These are phyloP conservation scores for Zoanthus solanderi DNA, from an alignment of 92 coral and sea anemone genomes.

Conservation along the genomic window DNA sequence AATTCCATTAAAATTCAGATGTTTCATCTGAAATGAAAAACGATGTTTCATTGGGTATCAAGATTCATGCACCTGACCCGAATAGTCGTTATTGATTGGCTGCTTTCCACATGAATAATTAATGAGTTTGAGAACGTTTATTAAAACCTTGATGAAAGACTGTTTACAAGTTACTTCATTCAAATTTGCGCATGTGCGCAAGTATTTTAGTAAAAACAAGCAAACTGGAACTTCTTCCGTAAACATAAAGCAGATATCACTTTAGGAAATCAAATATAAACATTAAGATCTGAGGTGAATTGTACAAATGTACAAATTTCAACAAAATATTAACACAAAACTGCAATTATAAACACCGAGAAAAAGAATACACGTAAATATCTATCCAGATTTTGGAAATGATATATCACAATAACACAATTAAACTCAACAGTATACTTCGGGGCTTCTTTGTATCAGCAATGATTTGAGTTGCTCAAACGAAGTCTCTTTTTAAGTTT, in stretches of 20 bases:
- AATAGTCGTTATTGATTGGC: no score
- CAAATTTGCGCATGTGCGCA: not conserved
- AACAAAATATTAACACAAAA: no score
- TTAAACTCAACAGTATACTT: not conserved
- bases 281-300: not conserved
- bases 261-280: not conserved
- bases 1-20: no score
- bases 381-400: not conserved
- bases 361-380: no score
- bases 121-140: no score
- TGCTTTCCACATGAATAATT: no score
- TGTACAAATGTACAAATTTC: no score
- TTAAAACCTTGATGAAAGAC: no score
- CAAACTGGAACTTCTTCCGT: not conserved
- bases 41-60: no score
- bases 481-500: slow-evolving; percentile 20
- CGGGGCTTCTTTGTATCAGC: not conserved
- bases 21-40: no score
- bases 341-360: no score
- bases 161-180: not conserved
- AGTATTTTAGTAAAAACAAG: not conserved
- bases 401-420: not conserved
- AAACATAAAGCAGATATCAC: not conserved
- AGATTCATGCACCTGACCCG: no score
- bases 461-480: not conserved